A percentile compares a stretch with the other conserved stretches of the same genome.
Conservation (phyloP, 2,113 vertebrate species). For the Diphyllodes magnificus region DNA sequence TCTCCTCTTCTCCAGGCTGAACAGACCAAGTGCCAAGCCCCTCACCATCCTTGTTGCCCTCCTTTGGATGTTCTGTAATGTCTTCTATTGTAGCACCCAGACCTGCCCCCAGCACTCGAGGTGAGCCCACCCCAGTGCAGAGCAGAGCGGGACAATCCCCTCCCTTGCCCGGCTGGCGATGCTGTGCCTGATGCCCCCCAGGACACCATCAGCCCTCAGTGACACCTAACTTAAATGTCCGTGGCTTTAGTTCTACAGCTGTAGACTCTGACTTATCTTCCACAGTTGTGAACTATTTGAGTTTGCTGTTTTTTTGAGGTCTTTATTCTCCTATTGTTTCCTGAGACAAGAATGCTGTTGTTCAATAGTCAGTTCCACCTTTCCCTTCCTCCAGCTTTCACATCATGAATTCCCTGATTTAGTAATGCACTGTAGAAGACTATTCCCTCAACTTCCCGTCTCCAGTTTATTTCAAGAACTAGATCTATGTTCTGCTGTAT, state of each 20-base stretch:
- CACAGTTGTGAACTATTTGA: background rate
- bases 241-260: background rate
- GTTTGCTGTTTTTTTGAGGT: background rate
- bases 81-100: rapidly evolving
- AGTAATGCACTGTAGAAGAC: background rate
- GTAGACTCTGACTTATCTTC: background rate
- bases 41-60: rapidly evolving
- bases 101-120: rapidly evolving
- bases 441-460: background rate
- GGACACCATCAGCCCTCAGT: background rate
- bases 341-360: background rate
- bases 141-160: background rate
- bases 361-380: background rate
- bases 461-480: background rate
- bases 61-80: background rate
- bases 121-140: rapidly evolving
- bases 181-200: background rate
- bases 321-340: background rate
- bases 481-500: background rate
- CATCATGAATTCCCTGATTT: background rate
- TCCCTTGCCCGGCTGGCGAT: rapidly evolving
- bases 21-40: background rate
- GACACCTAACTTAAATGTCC: background rate
- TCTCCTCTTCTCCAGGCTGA: background rate
- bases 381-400: background rate